Conservation (phyloP, 2,888 invertebrate species). For the Cistogaster globosa region DNA sequence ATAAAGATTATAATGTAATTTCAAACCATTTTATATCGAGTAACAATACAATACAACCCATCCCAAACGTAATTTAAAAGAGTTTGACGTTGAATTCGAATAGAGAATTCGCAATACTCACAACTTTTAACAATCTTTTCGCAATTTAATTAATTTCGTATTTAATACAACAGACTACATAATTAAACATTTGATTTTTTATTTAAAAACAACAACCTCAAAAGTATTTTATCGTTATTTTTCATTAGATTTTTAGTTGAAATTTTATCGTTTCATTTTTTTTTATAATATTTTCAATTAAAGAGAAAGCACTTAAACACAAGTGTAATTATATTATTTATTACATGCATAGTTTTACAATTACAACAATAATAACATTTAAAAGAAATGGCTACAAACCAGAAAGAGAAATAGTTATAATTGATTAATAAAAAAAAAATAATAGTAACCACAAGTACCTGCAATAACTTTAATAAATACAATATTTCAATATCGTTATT, state of each 20-base stretch:
- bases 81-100: too few species aligned
- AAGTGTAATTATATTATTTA: conserved; percentile 73
- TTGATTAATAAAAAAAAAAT: conserved; percentile 42
- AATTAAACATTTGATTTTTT: conserved; percentile 13
- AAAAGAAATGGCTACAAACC: neutral
- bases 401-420: conserved; percentile 60
- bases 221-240: conserved; percentile 53
- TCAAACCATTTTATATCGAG: too few species aligned
- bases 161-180: neutral
- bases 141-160: too few species aligned
- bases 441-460: conserved; percentile 83
- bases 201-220: conserved; percentile 13
- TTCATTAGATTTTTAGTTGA: conserved; percentile 16
- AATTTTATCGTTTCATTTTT: conserved; percentile 32
- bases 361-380: conserved; percentile 42
- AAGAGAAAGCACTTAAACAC: conserved; percentile 56
- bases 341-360: conserved; percentile 51
- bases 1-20: too few species aligned
- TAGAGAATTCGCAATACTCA: too few species aligned
- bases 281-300: conserved; percentile 7
- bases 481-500: conserved; percentile 74
- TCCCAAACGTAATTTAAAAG: too few species aligned
- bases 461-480: conserved; percentile 77
- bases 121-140: too few species aligned
- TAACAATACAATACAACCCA: too few species aligned